phyloP scores from a whole-genome alignment of 2,113 vertebrate species.

The Mormyrus lacerda region DNA sequence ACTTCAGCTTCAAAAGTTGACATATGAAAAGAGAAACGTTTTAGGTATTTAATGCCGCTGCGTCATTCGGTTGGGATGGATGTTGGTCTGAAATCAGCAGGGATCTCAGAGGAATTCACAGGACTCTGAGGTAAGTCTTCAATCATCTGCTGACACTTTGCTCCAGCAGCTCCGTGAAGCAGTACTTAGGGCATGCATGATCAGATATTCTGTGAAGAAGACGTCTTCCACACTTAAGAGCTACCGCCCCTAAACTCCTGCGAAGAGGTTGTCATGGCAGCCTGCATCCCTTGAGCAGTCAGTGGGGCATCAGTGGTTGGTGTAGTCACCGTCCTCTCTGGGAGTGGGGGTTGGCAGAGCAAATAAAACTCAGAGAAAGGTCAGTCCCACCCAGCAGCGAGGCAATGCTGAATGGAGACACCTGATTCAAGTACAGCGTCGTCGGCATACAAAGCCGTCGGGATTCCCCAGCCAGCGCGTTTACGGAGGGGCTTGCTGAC shows the following conservation, averaged over 20 bases:
- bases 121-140: neutral
- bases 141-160: neutral
- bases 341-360: constrained; percentile 4
- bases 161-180: neutral
- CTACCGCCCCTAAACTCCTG: neutral
- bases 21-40: neutral
- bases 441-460: neutral
- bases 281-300: constrained; percentile 13
- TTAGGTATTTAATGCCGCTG: neutral
- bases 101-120: neutral
- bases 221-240: neutral
- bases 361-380: constrained; percentile 16
- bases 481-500: neutral
- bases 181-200: neutral
- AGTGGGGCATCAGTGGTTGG: neutral
- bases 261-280: constrained; percentile 21
- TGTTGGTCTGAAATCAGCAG: neutral
- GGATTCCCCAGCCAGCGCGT: neutral
- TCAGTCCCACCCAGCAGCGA: constrained; percentile 10
- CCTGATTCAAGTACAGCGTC: neutral
- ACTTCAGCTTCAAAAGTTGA: neutral
- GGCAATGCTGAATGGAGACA: neutral
- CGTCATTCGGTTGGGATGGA: neutral
- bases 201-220: neutral
- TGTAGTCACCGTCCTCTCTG: neutral